phyloP scores from a whole-genome alignment of 2,888 invertebrate species.

The Diplazon laetatorius region DNA sequence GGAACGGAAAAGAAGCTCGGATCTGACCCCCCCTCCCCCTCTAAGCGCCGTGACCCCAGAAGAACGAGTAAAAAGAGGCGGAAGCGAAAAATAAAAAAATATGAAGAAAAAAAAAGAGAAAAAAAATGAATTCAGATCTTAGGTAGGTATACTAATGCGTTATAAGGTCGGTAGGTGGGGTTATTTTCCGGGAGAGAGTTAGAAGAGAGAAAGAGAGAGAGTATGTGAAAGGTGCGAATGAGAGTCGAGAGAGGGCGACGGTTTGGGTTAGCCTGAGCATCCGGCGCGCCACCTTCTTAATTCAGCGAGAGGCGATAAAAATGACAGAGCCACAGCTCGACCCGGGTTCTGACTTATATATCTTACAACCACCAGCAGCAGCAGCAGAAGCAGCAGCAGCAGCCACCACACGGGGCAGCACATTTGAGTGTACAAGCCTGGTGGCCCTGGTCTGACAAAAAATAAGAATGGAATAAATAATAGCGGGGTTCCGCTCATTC shows the following conservation, averaged over 20 bases:
- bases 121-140: slow-evolving; percentile 45
- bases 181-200: slow-evolving; percentile 27
- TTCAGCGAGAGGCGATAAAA: slow-evolving; percentile 82
- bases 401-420: slow-evolving; percentile 54
- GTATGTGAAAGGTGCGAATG: slow-evolving; percentile 57
- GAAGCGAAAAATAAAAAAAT: not conserved
- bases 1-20: slow-evolving; percentile 25
- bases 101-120: not conserved
- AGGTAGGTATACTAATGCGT: slow-evolving; percentile 52
- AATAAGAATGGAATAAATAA: slow-evolving; percentile 82
- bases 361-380: slow-evolving; percentile 78
- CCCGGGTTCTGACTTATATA: slow-evolving; percentile 81
- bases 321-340: slow-evolving; percentile 82
- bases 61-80: slow-evolving; percentile 18
- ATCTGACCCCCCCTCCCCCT: slow-evolving; percentile 32
- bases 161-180: slow-evolving; percentile 46
- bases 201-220: slow-evolving; percentile 45
- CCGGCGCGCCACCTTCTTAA: slow-evolving; percentile 80
- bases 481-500: slow-evolving; percentile 80
- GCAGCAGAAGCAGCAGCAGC: no score
- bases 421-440: slow-evolving; percentile 60
- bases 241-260: slow-evolving; percentile 63
- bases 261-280: slow-evolving; percentile 65
- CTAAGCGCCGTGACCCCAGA: slow-evolving; percentile 21
- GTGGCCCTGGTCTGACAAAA: slow-evolving; percentile 77